These are phyloP conservation scores for Melanotaenia nigrans DNA, from an alignment of 2,797 vertebrate genomes.

Conservation along the genomic window DNA sequence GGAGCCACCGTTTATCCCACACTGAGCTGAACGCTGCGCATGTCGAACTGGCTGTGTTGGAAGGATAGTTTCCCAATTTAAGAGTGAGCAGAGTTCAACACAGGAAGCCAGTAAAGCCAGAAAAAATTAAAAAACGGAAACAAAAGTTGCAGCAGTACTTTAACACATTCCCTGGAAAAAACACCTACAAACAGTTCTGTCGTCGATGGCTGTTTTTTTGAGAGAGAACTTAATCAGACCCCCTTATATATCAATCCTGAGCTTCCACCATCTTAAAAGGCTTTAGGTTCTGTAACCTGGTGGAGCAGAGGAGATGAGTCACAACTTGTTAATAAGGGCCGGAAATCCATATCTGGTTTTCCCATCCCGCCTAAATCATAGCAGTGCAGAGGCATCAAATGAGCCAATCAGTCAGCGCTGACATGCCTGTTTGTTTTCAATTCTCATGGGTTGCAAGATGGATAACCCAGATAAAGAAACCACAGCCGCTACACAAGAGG, in stretches of 20 bases:
- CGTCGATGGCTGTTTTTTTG: conserved; percentile 14
- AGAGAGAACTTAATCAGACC: conserved; percentile 26
- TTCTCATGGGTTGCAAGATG: conserved; percentile 13
- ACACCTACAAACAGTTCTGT: conserved; percentile 23
- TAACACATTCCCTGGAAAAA: neutral
- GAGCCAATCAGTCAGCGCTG: conserved; percentile 59
- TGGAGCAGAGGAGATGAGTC: conserved; percentile 36
- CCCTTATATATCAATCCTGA: neutral
- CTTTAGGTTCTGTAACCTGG: conserved; percentile 42
- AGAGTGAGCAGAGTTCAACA: conserved; percentile 21
- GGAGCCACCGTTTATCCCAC: conserved; percentile 30
- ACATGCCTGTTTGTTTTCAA: conserved; percentile 36
- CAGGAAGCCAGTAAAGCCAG: neutral
- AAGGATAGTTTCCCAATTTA: conserved; percentile 32
- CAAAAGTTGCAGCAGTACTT: conserved; percentile 12
- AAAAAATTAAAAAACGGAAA: conserved; percentile 26
- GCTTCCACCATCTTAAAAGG: neutral
- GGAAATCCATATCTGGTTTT: conserved; percentile 51
- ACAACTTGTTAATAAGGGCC: conserved; percentile 24
- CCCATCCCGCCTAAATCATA: conserved; percentile 49
- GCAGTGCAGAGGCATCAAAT: conserved; percentile 59
- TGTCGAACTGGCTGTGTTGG: conserved; percentile 36
- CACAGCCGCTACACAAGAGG: conserved; percentile 10
- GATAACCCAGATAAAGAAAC: conserved; percentile 29
- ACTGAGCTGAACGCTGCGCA: conserved; percentile 9